Percentiles rank a stretch among this genome's conserved stretches.
Evolutionary conservation across 2,113 vertebrate species (phyloP).

Genomic region (Bothrops jararaca): DNA sequence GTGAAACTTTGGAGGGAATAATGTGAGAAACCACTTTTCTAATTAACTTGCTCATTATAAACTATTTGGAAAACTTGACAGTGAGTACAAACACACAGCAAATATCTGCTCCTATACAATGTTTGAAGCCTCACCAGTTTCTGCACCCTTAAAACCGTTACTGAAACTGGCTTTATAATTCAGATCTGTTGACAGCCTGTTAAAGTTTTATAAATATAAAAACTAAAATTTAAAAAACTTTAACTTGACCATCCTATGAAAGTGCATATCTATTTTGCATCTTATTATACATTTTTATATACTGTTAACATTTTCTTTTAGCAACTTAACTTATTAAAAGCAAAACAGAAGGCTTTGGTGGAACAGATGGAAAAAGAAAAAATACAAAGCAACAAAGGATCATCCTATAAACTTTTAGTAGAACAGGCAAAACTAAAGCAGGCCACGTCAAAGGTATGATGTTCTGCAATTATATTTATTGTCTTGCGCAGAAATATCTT

Average conservation of each 20-base stretch:
- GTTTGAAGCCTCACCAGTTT: constrained; percentile 11
- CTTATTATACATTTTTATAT: constrained; percentile 67
- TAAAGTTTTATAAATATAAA: constrained; percentile 1
- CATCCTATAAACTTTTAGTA: constrained; percentile 97
- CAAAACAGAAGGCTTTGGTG: constrained; percentile 99
- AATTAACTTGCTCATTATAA: neutral
- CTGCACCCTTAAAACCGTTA: constrained; percentile 5
- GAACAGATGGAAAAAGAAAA: constrained; percentile 99
- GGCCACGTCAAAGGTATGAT: constrained; percentile 95
- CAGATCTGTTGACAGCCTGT: constrained; percentile 1
- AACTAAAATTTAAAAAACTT: constrained; percentile 30
- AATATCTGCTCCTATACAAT: neutral
- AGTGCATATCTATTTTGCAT: constrained; percentile 64
- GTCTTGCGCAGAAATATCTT: constrained; percentile 52
- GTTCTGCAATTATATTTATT: constrained; percentile 60
- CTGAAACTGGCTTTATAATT: constrained; percentile 24
- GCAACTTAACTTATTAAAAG: constrained; percentile 99
- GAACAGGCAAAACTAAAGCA: constrained; percentile 99
- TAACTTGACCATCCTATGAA: constrained; percentile 50
- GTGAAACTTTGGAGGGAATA: constrained; percentile 3
- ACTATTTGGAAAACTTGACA: neutral
- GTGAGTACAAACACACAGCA: neutral
- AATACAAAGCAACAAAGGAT: constrained; percentile 99
- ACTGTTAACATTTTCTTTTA: constrained; percentile 83
- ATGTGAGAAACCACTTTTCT: neutral